phyloP scores from a whole-genome alignment of 2,797 vertebrate species.

The Gymnothorax javanicus region DNA sequence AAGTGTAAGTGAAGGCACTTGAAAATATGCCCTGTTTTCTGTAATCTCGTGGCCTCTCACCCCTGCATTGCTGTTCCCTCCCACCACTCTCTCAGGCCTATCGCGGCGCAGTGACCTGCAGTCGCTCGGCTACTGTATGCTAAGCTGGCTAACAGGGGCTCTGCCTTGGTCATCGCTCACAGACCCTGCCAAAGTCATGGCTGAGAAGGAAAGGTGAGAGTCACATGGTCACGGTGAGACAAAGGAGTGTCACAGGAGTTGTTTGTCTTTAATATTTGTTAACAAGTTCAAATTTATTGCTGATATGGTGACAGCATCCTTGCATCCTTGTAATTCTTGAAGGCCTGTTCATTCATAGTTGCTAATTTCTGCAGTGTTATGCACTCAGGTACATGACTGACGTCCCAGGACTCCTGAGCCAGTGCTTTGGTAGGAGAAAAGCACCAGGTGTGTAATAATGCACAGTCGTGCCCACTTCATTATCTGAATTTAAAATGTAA shows the following conservation, averaged over 20 bases:
- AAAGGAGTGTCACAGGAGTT: neutral
- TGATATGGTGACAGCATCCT: neutral
- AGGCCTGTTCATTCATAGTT: neutral
- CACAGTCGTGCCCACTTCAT: neutral
- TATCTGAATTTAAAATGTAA: neutral
- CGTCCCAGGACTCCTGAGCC: slow-evolving; percentile 61
- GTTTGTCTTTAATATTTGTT: neutral
- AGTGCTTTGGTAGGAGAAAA: slow-evolving; percentile 67
- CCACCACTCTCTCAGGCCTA: slow-evolving; percentile 71
- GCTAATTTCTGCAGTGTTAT: neutral
- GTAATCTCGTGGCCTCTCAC: neutral
- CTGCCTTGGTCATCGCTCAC: slow-evolving; percentile 82
- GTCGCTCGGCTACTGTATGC: slow-evolving; percentile 88
- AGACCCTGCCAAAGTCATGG: slow-evolving; percentile 64
- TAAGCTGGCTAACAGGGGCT: slow-evolving; percentile 81
- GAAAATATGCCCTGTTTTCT: neutral
- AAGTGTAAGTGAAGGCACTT: neutral
- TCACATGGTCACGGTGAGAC: neutral
- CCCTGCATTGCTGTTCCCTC: neutral
- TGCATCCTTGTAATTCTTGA: neutral
- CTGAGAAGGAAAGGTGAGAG: slow-evolving; percentile 81
- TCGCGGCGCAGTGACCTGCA: slow-evolving; percentile 92
- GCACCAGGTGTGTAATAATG: slow-evolving; percentile 48
- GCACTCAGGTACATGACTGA: slow-evolving; percentile 64
- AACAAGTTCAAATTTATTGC: neutral